Percentiles rank a stretch among this genome's conserved stretches.
Evolutionary conservation across 1,140 invertebrate genomes (phyloP).

Genomic region (Euborellia annulipes): DNA sequence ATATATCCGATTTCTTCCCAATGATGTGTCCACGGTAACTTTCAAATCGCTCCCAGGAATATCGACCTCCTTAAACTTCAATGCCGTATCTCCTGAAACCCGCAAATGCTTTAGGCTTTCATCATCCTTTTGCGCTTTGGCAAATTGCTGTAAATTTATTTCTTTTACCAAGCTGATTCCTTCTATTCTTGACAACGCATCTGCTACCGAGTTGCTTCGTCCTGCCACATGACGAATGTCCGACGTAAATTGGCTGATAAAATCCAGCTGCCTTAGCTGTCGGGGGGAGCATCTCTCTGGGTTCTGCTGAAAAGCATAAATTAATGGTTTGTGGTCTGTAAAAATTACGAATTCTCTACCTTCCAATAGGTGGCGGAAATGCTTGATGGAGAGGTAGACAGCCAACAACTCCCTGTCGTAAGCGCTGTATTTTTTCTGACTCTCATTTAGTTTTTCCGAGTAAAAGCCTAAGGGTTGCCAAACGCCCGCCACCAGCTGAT

Average conservation of each 20-base stretch:
- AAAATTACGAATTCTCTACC: conserved; percentile 21
- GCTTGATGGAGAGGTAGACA: conserved; percentile 26
- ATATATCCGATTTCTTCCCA: no score
- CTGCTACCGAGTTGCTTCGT: conserved; percentile 21
- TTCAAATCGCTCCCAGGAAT: no score
- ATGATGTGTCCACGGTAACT: no score
- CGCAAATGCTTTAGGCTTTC: no score
- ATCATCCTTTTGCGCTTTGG: no score
- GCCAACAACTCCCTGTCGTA: conserved; percentile 32
- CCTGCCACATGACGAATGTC: conserved; percentile 24
- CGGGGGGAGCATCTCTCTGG: conserved; percentile 18
- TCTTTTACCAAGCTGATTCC: not conserved
- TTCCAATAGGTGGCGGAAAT: conserved; percentile 29
- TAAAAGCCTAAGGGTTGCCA: conserved; percentile 32
- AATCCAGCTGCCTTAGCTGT: conserved; percentile 23
- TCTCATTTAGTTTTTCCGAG: conserved; percentile 22
- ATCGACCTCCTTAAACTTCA: no score
- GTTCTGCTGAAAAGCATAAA: conserved; percentile 20
- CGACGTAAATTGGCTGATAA: conserved; percentile 24
- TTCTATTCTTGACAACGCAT: conserved; percentile 18
- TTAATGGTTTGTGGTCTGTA: conserved; percentile 27
- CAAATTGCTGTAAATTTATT: no score
- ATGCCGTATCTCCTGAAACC: no score
- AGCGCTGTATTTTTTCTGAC: conserved; percentile 23
- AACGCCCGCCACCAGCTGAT: conserved; percentile 8